A percentile compares a stretch with the other conserved stretches of the same genome.
These are phyloP conservation scores for Sthenelais limicola DNA, from an alignment of 2,888 invertebrate species.

Conservation along the genomic window DNA sequence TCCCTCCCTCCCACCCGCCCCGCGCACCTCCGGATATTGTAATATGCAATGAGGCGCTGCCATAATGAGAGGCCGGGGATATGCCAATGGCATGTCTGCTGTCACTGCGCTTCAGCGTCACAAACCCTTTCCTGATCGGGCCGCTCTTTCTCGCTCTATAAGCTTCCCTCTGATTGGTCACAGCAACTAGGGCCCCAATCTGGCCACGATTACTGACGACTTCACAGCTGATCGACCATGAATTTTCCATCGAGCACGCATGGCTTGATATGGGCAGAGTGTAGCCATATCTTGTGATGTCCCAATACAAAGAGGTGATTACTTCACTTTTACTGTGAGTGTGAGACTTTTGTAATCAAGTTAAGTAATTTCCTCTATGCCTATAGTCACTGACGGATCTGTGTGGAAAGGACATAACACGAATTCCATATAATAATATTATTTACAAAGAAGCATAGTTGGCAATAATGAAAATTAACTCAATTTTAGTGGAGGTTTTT, in stretches of 20 bases:
- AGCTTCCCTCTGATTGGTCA: constrained; percentile 12
- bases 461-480: too few species aligned
- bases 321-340: too few species aligned
- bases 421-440: too few species aligned
- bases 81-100: constrained; percentile 31
- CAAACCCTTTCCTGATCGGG: neutral
- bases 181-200: constrained; percentile 11
- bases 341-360: too few species aligned
- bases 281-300: too few species aligned
- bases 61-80: constrained; percentile 29
- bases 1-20: constrained; percentile 15
- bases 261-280: too few species aligned
- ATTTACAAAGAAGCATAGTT: too few species aligned
- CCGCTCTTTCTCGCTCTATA: constrained; percentile 1
- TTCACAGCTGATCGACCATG: constrained; percentile 16
- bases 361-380: too few species aligned
- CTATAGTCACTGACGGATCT: too few species aligned
- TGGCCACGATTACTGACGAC: constrained; percentile 4
- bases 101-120: neutral
- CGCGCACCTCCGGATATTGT: constrained; percentile 4
- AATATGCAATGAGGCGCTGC: constrained; percentile 36
- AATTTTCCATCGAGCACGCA: constrained; percentile 9
- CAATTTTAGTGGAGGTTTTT: too few species aligned
- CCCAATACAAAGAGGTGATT: too few species aligned
- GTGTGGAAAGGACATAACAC: too few species aligned